Percentiles rank a stretch among this genome's conserved stretches.
These are phyloP conservation scores for Gymnocypris eckloni DNA, from an alignment of 2,797 vertebrate genomes.

Conservation along the genomic window DNA sequence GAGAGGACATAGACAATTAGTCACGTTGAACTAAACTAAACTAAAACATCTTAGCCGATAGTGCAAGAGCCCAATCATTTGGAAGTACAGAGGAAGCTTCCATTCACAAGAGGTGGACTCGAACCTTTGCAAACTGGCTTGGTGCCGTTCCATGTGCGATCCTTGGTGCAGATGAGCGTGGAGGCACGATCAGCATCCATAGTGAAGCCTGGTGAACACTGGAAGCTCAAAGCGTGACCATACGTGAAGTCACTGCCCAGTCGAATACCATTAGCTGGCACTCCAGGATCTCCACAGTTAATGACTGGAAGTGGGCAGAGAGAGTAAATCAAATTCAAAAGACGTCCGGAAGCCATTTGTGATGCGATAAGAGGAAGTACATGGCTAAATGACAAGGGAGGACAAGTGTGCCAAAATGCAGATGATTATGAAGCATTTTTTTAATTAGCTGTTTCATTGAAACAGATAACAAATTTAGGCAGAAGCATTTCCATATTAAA, in stretches of 20 bases:
- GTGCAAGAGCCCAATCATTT: background rate
- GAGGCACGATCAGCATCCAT: constrained; percentile 93
- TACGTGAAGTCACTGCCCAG: constrained; percentile 91
- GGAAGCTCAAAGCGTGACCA: constrained; percentile 85
- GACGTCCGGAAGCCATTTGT: background rate
- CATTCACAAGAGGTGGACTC: background rate
- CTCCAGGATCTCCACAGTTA: constrained; percentile 94
- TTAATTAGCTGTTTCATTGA: constrained; percentile 33
- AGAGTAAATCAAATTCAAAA: constrained; percentile 20
- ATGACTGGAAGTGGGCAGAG: constrained; percentile 80
- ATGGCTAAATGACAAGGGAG: background rate
- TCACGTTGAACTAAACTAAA: background rate
- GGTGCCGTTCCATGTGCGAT: constrained; percentile 94
- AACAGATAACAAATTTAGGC: constrained; percentile 34
- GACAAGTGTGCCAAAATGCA: constrained; percentile 11
- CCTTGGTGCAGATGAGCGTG: constrained; percentile 90
- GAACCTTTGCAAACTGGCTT: constrained; percentile 94
- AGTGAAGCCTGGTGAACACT: constrained; percentile 90
- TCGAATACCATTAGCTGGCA: constrained; percentile 91
- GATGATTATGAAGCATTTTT: constrained; percentile 27
- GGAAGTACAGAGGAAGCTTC: background rate
- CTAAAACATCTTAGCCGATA: background rate
- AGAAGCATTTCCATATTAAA: constrained; percentile 53
- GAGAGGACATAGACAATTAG: constrained; percentile 3
- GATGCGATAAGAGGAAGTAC: background rate